These are phyloP conservation scores for Bombus confusus DNA, from an alignment of 1,140 invertebrate species.

Conservation along the genomic window DNA sequence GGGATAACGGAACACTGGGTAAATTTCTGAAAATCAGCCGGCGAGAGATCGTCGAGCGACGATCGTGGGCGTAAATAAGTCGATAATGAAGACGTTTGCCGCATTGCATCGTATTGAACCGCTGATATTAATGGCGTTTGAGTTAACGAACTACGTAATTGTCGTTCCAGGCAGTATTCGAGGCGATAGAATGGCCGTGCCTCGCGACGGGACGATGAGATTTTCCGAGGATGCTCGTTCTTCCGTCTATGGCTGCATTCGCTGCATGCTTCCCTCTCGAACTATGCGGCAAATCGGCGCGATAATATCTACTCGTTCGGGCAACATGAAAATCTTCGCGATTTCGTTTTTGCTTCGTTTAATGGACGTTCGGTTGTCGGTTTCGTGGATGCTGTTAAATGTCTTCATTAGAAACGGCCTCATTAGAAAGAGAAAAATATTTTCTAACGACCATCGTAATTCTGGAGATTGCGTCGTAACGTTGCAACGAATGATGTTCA, in stretches of 20 bases:
- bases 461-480: too few species aligned
- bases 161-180: constrained; percentile 25
- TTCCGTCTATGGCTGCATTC: constrained; percentile 28
- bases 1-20: background rate
- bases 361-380: background rate
- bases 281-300: constrained; percentile 26
- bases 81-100: constrained; percentile 23
- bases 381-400: too few species aligned
- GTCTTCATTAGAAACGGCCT: background rate
- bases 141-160: constrained; percentile 43
- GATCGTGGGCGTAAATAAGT: constrained; percentile 23
- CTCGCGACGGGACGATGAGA: background rate
- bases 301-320: constrained; percentile 23
- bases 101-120: background rate
- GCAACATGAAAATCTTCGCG: background rate
- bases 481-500: too few species aligned
- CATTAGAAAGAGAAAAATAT: too few species aligned
- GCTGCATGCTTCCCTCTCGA: constrained; percentile 12
- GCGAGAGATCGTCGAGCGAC: background rate
- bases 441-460: too few species aligned
- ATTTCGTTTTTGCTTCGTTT: background rate
- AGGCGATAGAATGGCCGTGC: constrained; percentile 12
- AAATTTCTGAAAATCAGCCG: background rate
- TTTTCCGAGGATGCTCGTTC: constrained; percentile 20
- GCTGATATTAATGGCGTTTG: constrained; percentile 27